Evolutionary conservation across 2,888 invertebrate genomes (phyloP).

Genomic region (Baronia brevicornis): DNA sequence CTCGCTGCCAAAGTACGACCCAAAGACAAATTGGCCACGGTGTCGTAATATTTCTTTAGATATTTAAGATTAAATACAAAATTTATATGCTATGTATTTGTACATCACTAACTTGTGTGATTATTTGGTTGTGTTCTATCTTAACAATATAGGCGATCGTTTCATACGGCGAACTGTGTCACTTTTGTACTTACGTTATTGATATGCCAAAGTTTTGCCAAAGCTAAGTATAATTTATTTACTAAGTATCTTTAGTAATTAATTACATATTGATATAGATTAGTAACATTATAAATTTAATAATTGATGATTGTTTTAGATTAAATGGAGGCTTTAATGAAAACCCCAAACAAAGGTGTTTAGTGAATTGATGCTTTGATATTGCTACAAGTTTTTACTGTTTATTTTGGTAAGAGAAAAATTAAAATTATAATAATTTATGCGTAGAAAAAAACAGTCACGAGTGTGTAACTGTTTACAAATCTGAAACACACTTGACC

Average conservation of each 20-base stretch:
- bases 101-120: conserved; percentile 64
- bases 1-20: conserved; percentile 34
- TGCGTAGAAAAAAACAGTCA: conserved; percentile 13
- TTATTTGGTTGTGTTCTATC: conserved; percentile 70
- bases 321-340: conserved; percentile 36
- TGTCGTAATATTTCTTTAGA: conserved; percentile 28
- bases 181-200: conserved; percentile 33
- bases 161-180: conserved; percentile 35
- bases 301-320: conserved; percentile 42
- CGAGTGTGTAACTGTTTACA: conserved; percentile 14
- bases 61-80: conserved; percentile 21
- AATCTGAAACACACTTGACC: no score
- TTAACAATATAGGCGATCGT: conserved; percentile 52
- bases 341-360: conserved; percentile 32
- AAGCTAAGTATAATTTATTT: conserved; percentile 33
- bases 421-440: conserved; percentile 20
- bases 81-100: conserved; percentile 26
- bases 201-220: conserved; percentile 44
- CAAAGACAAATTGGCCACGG: conserved; percentile 24
- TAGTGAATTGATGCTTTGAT: conserved; percentile 25
- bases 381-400: conserved; percentile 34
- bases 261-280: conserved; percentile 31
- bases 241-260: conserved; percentile 31
- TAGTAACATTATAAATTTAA: conserved; percentile 24
- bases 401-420: conserved; percentile 28